These are phyloP conservation scores for Gadus chalcogrammus DNA, from an alignment of 2,113 vertebrate species.

Conservation along the genomic window DNA sequence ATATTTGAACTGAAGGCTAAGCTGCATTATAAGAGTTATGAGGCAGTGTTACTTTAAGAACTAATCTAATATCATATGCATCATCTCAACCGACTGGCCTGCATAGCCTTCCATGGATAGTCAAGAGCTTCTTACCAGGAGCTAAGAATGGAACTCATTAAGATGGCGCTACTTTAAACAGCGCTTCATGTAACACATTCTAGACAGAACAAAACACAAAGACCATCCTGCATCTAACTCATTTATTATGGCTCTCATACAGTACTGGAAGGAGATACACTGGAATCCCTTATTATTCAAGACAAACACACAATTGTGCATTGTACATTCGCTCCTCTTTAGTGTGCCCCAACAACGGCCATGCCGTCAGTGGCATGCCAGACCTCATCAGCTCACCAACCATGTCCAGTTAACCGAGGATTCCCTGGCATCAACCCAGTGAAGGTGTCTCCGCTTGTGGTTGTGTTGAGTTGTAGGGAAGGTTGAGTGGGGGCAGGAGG, in stretches of 20 bases:
- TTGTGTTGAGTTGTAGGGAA: constrained; percentile 8
- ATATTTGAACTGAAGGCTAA: constrained; percentile 57
- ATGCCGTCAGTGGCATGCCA: constrained; percentile 38
- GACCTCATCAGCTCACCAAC: constrained; percentile 33
- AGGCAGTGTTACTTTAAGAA: constrained; percentile 3
- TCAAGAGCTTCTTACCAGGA: constrained; percentile 7
- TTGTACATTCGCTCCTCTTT: constrained; percentile 11
- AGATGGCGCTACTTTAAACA: constrained; percentile 5
- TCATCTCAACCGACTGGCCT: constrained; percentile 1
- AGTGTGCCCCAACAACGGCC: constrained; percentile 14
- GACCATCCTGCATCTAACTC: too few species aligned
- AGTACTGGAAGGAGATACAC: too few species aligned
- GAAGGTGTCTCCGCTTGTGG: constrained; percentile 46
- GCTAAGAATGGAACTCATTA: constrained; percentile 20
- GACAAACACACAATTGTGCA: too few species aligned
- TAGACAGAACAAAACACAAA: too few species aligned
- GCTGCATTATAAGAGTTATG: constrained; percentile 44
- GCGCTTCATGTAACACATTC: neutral
- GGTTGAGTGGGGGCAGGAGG: neutral
- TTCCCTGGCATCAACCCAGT: constrained; percentile 50
- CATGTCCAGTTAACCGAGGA: constrained; percentile 25
- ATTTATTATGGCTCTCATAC: too few species aligned
- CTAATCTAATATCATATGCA: constrained; percentile 27
- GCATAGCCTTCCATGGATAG: constrained; percentile 21
- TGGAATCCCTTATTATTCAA: too few species aligned